Conservation (phyloP, 2,888 invertebrate species). For the Proisotoma minuta region DNA sequence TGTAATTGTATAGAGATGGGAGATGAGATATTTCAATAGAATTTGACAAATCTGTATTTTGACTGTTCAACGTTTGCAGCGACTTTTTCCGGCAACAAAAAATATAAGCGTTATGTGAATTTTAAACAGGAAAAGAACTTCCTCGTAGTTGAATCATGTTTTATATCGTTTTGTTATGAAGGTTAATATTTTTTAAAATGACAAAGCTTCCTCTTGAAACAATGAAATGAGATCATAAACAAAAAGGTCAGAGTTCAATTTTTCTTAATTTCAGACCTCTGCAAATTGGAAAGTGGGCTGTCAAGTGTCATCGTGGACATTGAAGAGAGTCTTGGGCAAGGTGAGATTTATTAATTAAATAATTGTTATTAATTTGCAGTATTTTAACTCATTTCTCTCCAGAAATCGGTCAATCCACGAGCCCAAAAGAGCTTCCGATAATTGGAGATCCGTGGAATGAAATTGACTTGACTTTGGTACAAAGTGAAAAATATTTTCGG, state of each 20-base stretch:
- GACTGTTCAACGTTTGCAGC: too few species aligned
- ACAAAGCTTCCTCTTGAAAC: too few species aligned
- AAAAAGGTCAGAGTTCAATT: not conserved
- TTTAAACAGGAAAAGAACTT: too few species aligned
- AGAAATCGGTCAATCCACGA: conserved; percentile 79
- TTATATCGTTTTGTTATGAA: not conserved
- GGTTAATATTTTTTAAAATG: not conserved
- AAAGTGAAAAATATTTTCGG: conserved; percentile 71
- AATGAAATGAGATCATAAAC: not conserved
- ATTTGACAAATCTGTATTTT: too few species aligned
- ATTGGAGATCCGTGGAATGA: conserved; percentile 74
- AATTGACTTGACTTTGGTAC: conserved; percentile 70
- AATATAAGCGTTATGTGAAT: too few species aligned
- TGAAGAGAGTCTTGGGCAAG: conserved; percentile 77
- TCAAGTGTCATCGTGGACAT: conserved; percentile 86
- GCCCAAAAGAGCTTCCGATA: conserved; percentile 74
- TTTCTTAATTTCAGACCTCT: conserved; percentile 56
- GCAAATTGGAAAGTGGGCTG: conserved; percentile 81
- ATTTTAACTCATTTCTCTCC: conserved; percentile 39
- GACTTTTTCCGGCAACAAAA: too few species aligned
- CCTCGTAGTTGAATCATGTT: not conserved
- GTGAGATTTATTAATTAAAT: conserved; percentile 59
- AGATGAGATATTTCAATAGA: too few species aligned
- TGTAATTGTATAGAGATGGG: too few species aligned
- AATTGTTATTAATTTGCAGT: not conserved